Evolutionary conservation across 2,797 vertebrate species (phyloP), one percentile per base, ranked within the genome.

Genomic region (Gobio occitaniae): DNA sequence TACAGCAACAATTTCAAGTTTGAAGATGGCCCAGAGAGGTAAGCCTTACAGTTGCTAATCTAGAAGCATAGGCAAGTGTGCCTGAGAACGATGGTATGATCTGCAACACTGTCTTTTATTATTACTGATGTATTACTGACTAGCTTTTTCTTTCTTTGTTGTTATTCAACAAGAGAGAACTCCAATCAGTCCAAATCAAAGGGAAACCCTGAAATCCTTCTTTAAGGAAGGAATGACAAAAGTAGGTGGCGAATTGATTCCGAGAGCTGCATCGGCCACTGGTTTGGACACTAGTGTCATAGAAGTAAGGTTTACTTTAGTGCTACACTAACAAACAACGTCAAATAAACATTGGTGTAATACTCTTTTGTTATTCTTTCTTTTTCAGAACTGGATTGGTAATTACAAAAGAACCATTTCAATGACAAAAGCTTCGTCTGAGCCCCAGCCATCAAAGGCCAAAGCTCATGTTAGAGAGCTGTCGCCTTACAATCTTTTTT

Each of bases 311-410:
- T 79, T 48, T 65, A 65, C 63, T 79, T 32, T 29, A 65, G 38
- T 65, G 77, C 32, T 15, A 48, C 77, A 78, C 77, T 78, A 78
- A 78, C 77, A 63, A 78, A 78, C 77, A 63, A 78, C 32, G 44
- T 61, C 19, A 59, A 16, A 78, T 65, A 78, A 25, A 44, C 63
- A 75, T 75, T 75, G 15, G 71, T 75, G 3, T 75, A 75, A 75
- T 52, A 19, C 17, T 8, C 36, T 69, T 41, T 69, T 0, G 36
- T 41, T 69, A 21, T 41, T 69, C 10, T 44, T 54, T 75, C 16
- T 54, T 11, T 75, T 75, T 54, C 13, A 75, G 72, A 76, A 76
- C 72, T 76, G 72, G 72, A 56, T 76, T 17, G 17, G 72, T 76
- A 76, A 76, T 76, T 76, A 54, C 65, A 68, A 38, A 32, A 32